These are phyloP conservation scores for Isoperla grammatica DNA, from an alignment of 2,888 invertebrate genomes.

Conservation along the genomic window DNA sequence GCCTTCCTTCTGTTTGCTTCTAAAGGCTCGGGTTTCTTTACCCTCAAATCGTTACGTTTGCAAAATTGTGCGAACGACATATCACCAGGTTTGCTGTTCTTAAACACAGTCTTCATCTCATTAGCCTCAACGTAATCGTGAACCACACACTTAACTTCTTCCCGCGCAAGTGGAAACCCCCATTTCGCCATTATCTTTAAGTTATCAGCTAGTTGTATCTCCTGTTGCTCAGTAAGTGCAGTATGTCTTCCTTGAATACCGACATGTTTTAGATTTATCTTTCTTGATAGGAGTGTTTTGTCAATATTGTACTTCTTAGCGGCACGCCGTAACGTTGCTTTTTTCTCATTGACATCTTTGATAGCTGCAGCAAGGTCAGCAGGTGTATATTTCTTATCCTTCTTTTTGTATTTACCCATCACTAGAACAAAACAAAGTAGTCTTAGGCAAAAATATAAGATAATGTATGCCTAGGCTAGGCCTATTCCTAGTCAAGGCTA, in stretches of 20 bases:
- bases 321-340: neutral
- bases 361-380: neutral
- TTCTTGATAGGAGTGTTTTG: constrained; percentile 4
- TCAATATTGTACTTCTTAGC: constrained; percentile 4
- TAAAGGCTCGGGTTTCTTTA: constrained; percentile 24
- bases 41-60: constrained; percentile 14
- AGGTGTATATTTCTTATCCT: neutral
- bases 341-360: neutral
- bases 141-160: constrained; percentile 19
- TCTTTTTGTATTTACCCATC: neutral
- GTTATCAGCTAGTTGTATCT: constrained; percentile 6
- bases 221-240: constrained; percentile 7
- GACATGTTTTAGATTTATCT: neutral
- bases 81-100: constrained; percentile 15
- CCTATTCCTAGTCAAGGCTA: too few relatives aligned
- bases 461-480: neutral
- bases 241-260: neutral
- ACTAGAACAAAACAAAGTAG: neutral
- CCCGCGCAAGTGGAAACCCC: constrained; percentile 18
- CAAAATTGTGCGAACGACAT: constrained; percentile 24
- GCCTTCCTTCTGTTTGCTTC: constrained; percentile 17
- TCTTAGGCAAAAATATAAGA: neutral
- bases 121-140: constrained; percentile 15
- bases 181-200: constrained; percentile 20
- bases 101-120: constrained; percentile 9